Base-by-base conservation (phyloP, 2,888 invertebrate species). In the Leptinotarsa peninsularis region DNA sequence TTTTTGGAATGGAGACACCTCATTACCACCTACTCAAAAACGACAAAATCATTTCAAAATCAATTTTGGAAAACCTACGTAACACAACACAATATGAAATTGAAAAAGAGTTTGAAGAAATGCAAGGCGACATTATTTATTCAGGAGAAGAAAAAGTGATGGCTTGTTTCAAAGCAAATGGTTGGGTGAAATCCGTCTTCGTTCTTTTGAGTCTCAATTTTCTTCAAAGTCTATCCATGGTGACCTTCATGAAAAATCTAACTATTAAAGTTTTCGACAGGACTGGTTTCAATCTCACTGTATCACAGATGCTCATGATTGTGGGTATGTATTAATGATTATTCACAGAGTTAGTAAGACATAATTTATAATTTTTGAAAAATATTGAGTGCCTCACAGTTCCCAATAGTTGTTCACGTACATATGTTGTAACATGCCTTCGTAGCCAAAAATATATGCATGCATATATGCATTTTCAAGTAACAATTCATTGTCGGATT, bases 81-180 rank as follows among this genome's bases (percentile, higher is more conserved):
- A 15, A 18, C n/a, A 10, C 15, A 17, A 56, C 5, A 17, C 18
- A 17, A 17, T 4, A 18, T 4, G 56, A 56, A 56, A 56, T 33
- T 33, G 27, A 33, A 33, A 33, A 33, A 0, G 27, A 33, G 4
- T 33, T 33, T 5, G 27, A 33, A 33, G 27, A 33, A 33, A 33
- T 33, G 5, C 27, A 33, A 5, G 27, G 27, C 5, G 5, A 33
- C 27, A 50, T 4, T 50, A 15, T 50, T 50, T 1, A 3, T 23
- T 4, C 10, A n/a, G 23, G 23, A 54, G 49, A 50, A 7, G 58
- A 72, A 21, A 67, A 21, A n/a, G n/a, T 72, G 18, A 72, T 72
- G 72, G 4, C 50, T 13, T 67, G 72, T 72, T 49, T 72, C 49
- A 56, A 58, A 21, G 13, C 23, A 1, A 54, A 54, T 13, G 72